phyloP scores from a whole-genome alignment of 2,113 vertebrate species.

The Syngnathus scovelli region DNA sequence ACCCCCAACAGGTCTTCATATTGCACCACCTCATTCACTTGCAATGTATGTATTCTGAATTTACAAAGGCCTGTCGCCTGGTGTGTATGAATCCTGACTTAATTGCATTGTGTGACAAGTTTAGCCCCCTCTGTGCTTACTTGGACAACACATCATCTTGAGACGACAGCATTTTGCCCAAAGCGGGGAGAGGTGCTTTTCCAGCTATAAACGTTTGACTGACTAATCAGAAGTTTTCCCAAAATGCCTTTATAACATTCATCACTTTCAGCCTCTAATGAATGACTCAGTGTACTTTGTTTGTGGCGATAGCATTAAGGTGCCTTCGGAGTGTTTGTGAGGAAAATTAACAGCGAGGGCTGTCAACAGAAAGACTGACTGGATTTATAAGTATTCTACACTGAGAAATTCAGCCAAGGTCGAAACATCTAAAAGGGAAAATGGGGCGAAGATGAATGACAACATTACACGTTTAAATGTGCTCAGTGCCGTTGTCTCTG shows the following conservation, averaged over 20 bases:
- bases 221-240: conserved; percentile 35
- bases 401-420: conserved; percentile 20
- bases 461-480: conserved; percentile 13
- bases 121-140: conserved; percentile 15
- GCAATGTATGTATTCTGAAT: not conserved
- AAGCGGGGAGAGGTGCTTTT: conserved; percentile 5
- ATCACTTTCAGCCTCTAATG: conserved; percentile 26
- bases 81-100: conserved; percentile 21
- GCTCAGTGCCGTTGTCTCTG: not conserved
- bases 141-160: conserved; percentile 12
- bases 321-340: conserved; percentile 15
- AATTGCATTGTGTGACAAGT: conserved; percentile 7
- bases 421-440: conserved; percentile 15
- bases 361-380: conserved; percentile 22
- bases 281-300: conserved; percentile 26
- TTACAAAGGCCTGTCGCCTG: not conserved
- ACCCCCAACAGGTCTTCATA: conserved; percentile 1
- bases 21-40: conserved; percentile 10
- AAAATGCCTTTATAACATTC: conserved; percentile 29
- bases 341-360: conserved; percentile 12
- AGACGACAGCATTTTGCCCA: conserved; percentile 17
- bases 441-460: conserved; percentile 4
- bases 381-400: conserved; percentile 12
- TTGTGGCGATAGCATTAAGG: conserved; percentile 21
- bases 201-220: conserved; percentile 40